phyloP scores from a whole-genome alignment of 2,113 vertebrate genomes.

The Macrotus californicus region DNA sequence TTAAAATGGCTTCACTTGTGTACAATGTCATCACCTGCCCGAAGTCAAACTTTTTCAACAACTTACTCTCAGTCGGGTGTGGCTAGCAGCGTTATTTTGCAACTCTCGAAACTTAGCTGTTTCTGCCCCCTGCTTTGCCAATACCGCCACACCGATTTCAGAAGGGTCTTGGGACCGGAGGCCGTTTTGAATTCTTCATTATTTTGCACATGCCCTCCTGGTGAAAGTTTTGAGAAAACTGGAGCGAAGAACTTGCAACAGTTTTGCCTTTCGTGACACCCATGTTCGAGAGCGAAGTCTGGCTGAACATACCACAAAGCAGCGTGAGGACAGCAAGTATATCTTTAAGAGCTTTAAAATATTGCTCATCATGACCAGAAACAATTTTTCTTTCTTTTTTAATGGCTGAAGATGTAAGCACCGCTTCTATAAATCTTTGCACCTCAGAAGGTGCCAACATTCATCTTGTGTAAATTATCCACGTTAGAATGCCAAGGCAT shows the following conservation, averaged over 20 bases:
- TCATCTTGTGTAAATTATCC: conserved; percentile 76
- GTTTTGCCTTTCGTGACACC: neutral
- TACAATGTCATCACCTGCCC: neutral
- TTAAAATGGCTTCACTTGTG: neutral
- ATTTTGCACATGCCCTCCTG: conserved; percentile 3
- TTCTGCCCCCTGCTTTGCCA: neutral
- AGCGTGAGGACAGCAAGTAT: conserved; percentile 1
- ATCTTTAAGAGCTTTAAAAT: conserved; percentile 67
- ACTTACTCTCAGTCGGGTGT: neutral
- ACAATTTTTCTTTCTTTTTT: conserved; percentile 53
- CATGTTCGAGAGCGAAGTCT: neutral
- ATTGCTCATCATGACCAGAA: conserved; percentile 65
- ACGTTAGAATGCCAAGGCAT: conserved; percentile 73
- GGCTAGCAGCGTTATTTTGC: neutral
- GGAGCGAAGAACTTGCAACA: neutral
- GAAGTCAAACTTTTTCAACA: neutral
- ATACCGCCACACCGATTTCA: conserved; percentile 58
- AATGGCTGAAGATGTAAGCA: conserved; percentile 61
- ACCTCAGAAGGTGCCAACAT: conserved; percentile 75
- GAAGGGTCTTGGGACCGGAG: conserved; percentile 60
- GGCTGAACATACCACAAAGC: conserved; percentile 40
- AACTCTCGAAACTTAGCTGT: neutral
- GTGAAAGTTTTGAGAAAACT: conserved; percentile 26
- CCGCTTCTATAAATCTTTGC: conserved; percentile 70
- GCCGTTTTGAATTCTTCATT: conserved; percentile 67